These are phyloP conservation scores for Diarsia brunnea DNA, from an alignment of 2,888 invertebrate species.

Conservation along the genomic window DNA sequence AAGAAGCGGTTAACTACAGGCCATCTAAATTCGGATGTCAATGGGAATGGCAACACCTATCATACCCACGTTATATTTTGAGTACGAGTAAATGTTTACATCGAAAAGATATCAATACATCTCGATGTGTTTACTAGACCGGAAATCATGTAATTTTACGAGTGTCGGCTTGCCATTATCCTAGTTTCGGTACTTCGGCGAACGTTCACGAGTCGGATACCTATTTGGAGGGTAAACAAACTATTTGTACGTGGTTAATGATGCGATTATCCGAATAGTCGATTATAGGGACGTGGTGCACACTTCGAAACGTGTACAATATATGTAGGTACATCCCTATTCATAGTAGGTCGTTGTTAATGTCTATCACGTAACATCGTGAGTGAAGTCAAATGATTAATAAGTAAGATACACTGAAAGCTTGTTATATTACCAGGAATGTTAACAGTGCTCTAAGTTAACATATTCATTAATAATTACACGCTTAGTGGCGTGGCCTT, in stretches of 20 bases:
- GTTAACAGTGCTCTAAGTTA: neutral
- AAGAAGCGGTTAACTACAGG: neutral
- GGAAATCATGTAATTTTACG: constrained; percentile 74
- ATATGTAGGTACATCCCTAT: neutral
- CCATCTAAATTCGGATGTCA: neutral
- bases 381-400: constrained; percentile 24
- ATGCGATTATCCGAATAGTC: constrained; percentile 54
- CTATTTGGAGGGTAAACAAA: constrained; percentile 63
- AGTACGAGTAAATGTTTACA: constrained; percentile 46
- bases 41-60: constrained; percentile 23
- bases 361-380: constrained; percentile 9
- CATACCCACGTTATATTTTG: constrained; percentile 46
- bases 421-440: neutral
- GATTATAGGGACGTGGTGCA: constrained; percentile 58
- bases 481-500: neutral
- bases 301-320: constrained; percentile 16
- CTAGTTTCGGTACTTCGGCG: constrained; percentile 65
- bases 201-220: constrained; percentile 34
- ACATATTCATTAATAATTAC: constrained; percentile 9
- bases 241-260: constrained; percentile 63
- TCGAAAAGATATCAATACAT: constrained; percentile 63
- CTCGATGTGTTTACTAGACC: constrained; percentile 73
- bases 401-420: constrained; percentile 11
- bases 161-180: constrained; percentile 71
- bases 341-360: constrained; percentile 1